Conservation (phyloP, 2,888 invertebrate species). For the Melanophora roralis region DNA sequence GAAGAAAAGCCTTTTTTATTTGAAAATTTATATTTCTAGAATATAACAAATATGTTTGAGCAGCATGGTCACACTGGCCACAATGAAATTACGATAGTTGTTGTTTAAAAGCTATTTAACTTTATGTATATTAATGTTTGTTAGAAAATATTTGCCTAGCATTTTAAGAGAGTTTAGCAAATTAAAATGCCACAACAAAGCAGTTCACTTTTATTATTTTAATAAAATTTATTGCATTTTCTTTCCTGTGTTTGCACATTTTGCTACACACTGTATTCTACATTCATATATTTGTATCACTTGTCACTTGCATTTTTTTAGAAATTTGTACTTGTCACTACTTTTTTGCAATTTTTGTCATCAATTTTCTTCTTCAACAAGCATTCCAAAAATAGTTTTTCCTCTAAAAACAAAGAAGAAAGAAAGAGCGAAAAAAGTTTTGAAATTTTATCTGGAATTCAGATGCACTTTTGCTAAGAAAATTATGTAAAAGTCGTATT, state of each 20-base stretch:
- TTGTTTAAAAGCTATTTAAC: no score
- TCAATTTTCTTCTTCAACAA: slow-evolving; percentile 46
- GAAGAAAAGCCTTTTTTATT: no score
- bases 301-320: slow-evolving; percentile 36
- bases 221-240: neutral
- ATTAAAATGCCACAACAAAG: no score
- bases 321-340: slow-evolving; percentile 13
- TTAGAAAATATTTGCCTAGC: no score
- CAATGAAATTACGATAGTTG: no score
- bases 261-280: neutral
- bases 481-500: slow-evolving; percentile 16
- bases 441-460: slow-evolving; percentile 28
- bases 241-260: neutral
- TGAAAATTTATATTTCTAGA: no score
- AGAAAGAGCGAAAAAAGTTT: slow-evolving; percentile 28
- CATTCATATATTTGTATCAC: slow-evolving; percentile 37
- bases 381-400: slow-evolving; percentile 46
- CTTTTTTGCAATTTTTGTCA: slow-evolving; percentile 39
- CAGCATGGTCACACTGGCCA: no score
- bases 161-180: no score
- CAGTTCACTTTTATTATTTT: neutral
- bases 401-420: slow-evolving; percentile 21
- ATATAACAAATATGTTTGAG: no score
- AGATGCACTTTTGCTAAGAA: neutral
- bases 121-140: no score